Base-by-base conservation (phyloP, 2,113 vertebrate genomes). In the Dicaeum eximium region DNA sequence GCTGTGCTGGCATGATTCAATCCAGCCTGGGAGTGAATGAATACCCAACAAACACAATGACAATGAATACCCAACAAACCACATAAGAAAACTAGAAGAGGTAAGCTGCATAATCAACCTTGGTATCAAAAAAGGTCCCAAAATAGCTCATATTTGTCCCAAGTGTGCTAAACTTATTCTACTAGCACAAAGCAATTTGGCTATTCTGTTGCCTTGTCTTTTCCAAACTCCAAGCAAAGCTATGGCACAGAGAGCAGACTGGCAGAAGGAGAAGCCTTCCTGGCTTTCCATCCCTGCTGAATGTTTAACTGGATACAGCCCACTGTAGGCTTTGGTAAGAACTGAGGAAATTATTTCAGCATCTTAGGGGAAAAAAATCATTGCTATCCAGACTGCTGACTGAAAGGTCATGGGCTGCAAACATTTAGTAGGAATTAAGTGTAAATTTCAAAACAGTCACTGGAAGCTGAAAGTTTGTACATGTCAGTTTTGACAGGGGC, bases 51-150 rank as follows among this genome's bases (percentile, higher is more conserved):
- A 93, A 88, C 73, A n/a, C n/a, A n/a, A n/a, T 88, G 89, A 78
- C 96, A 94, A 28, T 57, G 66, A 95, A 62, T 20, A 88, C 21
- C 80, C 90, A 86, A 86, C 75, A 88, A 93, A 88, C 73, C 58
- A 72, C 66, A 78, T 47, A 45, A 75, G 40, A 86, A 81, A 94
- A 69, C 62, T 82, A 51, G 57, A 53, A 81, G 81, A 81, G 60
- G 86, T 47, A 86, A 11, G 27, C 50, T 86, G 73, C 13, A 20
- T 13, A n/a, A 96, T 65, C 89, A 54, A 67, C 77, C 30, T 16
- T 1, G 19, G 48, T 61, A 80, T 25, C 67, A 56, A 47, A 88
- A 93, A 80, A 56, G 21, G 44, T 60, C 47, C 31, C 15, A 21
- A 78, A 78, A 67, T 56, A 78, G 72, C 44, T 71, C 33, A 1